These are phyloP conservation scores for Caenorhabditis sp. DNA, from an alignment of 2,888 invertebrate genomes.

Conservation along the genomic window DNA sequence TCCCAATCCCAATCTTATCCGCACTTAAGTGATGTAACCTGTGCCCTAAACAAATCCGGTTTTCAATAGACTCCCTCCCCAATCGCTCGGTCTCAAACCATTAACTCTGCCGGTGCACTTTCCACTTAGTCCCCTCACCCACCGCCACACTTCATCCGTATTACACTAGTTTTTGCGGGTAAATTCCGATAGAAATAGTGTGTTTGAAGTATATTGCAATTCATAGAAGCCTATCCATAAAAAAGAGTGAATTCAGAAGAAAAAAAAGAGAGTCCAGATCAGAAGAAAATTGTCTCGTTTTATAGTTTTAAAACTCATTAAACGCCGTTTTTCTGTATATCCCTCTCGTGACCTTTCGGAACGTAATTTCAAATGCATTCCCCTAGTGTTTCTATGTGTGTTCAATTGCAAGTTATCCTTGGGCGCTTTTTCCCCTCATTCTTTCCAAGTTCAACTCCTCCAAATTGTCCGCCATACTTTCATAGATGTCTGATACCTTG, in stretches of 20 bases:
- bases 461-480: conserved; percentile 8
- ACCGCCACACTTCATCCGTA: conserved; percentile 12
- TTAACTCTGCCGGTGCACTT: conserved; percentile 55
- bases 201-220: conserved; percentile 32
- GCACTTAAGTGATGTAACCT: conserved; percentile 32
- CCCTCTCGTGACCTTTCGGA: conserved; percentile 62
- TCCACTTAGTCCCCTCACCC: conserved; percentile 31
- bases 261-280: conserved; percentile 15
- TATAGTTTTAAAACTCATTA: conserved; percentile 51
- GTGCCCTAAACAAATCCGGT: conserved; percentile 37
- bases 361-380: conserved; percentile 61
- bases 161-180: conserved; percentile 31
- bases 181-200: conserved; percentile 40
- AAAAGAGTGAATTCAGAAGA: not conserved
- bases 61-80: conserved; percentile 23
- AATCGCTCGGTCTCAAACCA: conserved; percentile 47
- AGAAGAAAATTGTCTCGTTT: conserved; percentile 46
- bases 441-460: conserved; percentile 5
- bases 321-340: too few species aligned
- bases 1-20: conserved; percentile 1
- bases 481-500: conserved; percentile 11
- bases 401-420: conserved; percentile 62
- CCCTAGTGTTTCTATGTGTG: conserved; percentile 24
- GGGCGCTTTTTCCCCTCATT: conserved; percentile 14
- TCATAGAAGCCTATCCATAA: conserved; percentile 15